Evolutionary conservation across 2,888 invertebrate species (phyloP), one percentile per base, ranked within the genome.

Genomic region (Trichopoda pennipes): DNA sequence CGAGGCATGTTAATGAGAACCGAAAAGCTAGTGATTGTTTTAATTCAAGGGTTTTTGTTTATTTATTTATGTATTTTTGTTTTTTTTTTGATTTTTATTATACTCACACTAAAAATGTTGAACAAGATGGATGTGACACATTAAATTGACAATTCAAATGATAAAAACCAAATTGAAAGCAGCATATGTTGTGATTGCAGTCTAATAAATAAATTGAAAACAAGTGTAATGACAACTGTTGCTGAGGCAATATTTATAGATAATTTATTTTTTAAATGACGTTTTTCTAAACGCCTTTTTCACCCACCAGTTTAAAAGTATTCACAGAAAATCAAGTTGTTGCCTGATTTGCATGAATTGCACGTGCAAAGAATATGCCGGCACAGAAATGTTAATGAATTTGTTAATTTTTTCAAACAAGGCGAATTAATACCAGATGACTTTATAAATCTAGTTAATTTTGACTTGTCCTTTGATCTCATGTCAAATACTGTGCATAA

Each of bases 51-150:
- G 16, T 21, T 51, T 23, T 28, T 49, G 16, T 21, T 51, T 23
- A 19, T 49, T 47, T 10, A 9, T 47, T 64, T 49, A 28, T 28
- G 28, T 28, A 17, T 58, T 63, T 32, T 14, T 35, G 8, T 38
- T 55, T 53, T 35, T 42, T 51, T 28, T n/a, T n/a, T n/a, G n/a
- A 14, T 35, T 4, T 35, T 38, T 23, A 38, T 38, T 21, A 12
- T 35, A 55, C 10, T 55, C 55, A 28, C 70, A 56, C 70, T 63
- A 38, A 72, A 17, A 64, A 58, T 74, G 64, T 81, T 70, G 69
- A 78, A 78, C 81, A 81, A 81, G 81, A 81, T 81, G 78, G 78
- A 81, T 81, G 74, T 81, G 81, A 79, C 81, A 81, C 64, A 53
- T 75, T 58, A 47, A 64, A 79, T 81, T 81, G 81, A 81, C 79